These are phyloP conservation scores for Oscheius sp. DNA, from an alignment of 2,888 invertebrate species.

Conservation along the genomic window DNA sequence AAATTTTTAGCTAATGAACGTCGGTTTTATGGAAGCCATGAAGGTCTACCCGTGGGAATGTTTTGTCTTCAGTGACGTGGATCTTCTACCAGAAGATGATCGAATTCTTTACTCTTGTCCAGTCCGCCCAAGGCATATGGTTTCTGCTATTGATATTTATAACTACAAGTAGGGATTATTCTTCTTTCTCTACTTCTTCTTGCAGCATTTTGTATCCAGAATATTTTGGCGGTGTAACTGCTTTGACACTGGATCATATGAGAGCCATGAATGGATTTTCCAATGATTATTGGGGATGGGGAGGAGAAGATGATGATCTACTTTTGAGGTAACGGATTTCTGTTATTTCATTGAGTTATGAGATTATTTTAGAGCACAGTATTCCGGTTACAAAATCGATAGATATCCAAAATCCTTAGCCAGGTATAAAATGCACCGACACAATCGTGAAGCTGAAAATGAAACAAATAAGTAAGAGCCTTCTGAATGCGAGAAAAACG, in stretches of 20 bases:
- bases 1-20: slow-evolving; percentile 86
- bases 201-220: too few species aligned
- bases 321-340: slow-evolving; percentile 76
- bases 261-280: slow-evolving; percentile 82
- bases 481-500: slow-evolving; percentile 28
- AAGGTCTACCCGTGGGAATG: slow-evolving; percentile 76
- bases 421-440: slow-evolving; percentile 93
- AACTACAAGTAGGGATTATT: slow-evolving; percentile 63
- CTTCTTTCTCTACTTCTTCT: slow-evolving; percentile 57
- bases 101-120: slow-evolving; percentile 74
- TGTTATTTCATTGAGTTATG: slow-evolving; percentile 84
- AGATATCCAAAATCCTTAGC: slow-evolving; percentile 92
- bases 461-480: slow-evolving; percentile 79
- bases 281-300: slow-evolving; percentile 90
- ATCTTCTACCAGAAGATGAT: slow-evolving; percentile 73
- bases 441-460: slow-evolving; percentile 82
- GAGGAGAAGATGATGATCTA: slow-evolving; percentile 87
- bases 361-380: slow-evolving; percentile 50
- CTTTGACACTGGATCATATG: slow-evolving; percentile 88
- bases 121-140: slow-evolving; percentile 73
- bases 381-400: slow-evolving; percentile 82
- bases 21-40: slow-evolving; percentile 90
- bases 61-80: slow-evolving; percentile 75
- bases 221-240: slow-evolving; percentile 90
- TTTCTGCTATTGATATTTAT: slow-evolving; percentile 73